Base-by-base conservation (phyloP, 30 jellyfish, hydroid and myxozoan species). In the Pseudorhiza aurosa region DNA sequence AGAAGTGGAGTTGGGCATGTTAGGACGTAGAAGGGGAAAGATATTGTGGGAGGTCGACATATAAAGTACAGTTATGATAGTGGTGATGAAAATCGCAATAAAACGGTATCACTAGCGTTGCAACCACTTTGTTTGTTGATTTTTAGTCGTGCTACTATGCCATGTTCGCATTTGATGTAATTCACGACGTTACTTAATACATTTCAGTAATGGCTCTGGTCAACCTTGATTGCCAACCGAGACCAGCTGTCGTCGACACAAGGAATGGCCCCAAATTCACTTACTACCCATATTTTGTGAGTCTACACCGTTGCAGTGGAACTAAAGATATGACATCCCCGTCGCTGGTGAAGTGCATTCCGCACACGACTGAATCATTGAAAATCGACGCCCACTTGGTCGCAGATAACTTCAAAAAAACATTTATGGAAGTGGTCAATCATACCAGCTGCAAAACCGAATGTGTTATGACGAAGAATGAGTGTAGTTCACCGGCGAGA, bases 361-460 rank as follows among this genome's bases (percentile, higher is more conserved):
- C 85, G 6, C 74, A 53, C 8, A 12, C 49, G 40, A 28, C 28
- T 9, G 73, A 72, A 15, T 6, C 15, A 0, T 42, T 72, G 37
- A 28, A 12, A 8, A 44, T 31, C 12, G 39, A 33, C 4, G 85
- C 57, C 32, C 27, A 46, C 40, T 22, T 6, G 60, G 42, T 39
- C 1, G 30, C 37, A 22, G 5, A 31, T 4, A 26, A 21, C 4
- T 21, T 19, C 51, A 15, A 26, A 37, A 29, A 14, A 25, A 29
- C 30, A n/a, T 7, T 19, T 2, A 1, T 60, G 50, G 51, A 33
- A 51, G 28, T 60, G 30, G 50, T 28, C 75, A 83, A 83, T 47
- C 95, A 83, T 78, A 83, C 95, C 9, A 53, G 58, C 24, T 83
- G 95, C 55, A 83, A 57, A 22, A 26, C 58, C 22, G 87, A 71